Conservation (phyloP, 2,888 invertebrate species). For the Dryocosmus kuriphilus region DNA sequence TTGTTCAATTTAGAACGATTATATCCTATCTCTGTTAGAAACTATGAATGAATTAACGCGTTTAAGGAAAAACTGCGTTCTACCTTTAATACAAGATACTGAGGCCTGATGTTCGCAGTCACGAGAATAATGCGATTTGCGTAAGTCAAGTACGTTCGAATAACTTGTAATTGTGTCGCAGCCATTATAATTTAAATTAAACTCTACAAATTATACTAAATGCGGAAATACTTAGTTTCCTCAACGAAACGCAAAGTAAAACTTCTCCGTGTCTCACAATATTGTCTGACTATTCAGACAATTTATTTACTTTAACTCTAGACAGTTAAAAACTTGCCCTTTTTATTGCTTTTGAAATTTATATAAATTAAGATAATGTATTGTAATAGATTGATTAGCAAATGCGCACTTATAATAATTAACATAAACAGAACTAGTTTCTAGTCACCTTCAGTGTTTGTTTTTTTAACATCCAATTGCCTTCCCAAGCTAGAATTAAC, state of each 20-base stretch:
- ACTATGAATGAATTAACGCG: background rate
- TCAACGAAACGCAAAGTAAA: background rate
- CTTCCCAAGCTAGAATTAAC: conserved; percentile 1
- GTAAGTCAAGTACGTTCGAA: conserved; percentile 19
- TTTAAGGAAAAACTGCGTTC: background rate
- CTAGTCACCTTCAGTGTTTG: conserved; percentile 6
- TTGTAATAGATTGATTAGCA: background rate
- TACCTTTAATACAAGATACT: background rate
- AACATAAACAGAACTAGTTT: background rate
- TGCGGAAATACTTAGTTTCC: conserved; percentile 20
- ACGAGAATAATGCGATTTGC: conserved; percentile 25
- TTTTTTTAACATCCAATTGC: conserved; percentile 15
- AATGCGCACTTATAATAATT: background rate
- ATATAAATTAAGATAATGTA: background rate
- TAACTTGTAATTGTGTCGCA: conserved; percentile 26
- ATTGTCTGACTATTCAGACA: background rate
- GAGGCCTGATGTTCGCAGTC: background rate
- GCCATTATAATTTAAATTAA: conserved; percentile 32
- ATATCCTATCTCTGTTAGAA: no score
- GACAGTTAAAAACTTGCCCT: background rate
- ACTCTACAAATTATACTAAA: conserved; percentile 10
- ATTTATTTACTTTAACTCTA: background rate
- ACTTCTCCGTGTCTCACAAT: background rate
- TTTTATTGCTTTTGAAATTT: background rate
- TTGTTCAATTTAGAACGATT: no score